Percentiles rank a stretch among this genome's conserved stretches.
These are phyloP conservation scores for Drosophila ochracea DNA, from an alignment of 2,888 invertebrate species.

Conservation along the genomic window DNA sequence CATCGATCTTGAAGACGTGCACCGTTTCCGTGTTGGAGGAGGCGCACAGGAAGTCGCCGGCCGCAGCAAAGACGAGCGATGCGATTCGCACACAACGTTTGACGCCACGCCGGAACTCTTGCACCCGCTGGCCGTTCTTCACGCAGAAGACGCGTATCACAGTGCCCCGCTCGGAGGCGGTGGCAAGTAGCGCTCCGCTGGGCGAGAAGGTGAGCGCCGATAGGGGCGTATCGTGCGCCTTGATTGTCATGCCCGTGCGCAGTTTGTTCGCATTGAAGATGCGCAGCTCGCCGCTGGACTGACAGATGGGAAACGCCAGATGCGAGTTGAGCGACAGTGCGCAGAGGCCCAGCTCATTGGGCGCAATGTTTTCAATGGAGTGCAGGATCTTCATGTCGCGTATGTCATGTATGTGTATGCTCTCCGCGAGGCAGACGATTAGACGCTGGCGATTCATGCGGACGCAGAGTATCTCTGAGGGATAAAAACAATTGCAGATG, in stretches of 20 bases:
- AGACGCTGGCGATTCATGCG: slow-evolving; percentile 84
- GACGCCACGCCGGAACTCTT: slow-evolving; percentile 85
- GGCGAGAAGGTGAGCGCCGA: slow-evolving; percentile 84
- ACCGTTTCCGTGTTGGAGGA: slow-evolving; percentile 85
- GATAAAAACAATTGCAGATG: slow-evolving; percentile 85
- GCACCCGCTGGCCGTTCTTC: slow-evolving; percentile 84
- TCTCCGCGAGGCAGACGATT: slow-evolving; percentile 83
- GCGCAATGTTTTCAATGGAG: slow-evolving; percentile 83
- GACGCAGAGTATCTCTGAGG: slow-evolving; percentile 83
- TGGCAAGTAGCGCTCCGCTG: slow-evolving; percentile 83
- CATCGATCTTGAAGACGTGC: slow-evolving; percentile 84
- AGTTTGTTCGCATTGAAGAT: slow-evolving; percentile 84
- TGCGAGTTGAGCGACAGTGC: slow-evolving; percentile 84
- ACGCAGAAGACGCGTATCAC: slow-evolving; percentile 85
- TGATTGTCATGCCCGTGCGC: slow-evolving; percentile 80
- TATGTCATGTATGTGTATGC: slow-evolving; percentile 85
- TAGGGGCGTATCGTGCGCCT: slow-evolving; percentile 83
- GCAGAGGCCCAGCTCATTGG: slow-evolving; percentile 83
- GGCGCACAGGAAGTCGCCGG: slow-evolving; percentile 83
- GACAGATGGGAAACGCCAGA: slow-evolving; percentile 84
- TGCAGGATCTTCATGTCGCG: slow-evolving; percentile 85
- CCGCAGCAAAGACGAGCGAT: slow-evolving; percentile 83
- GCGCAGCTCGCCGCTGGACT: slow-evolving; percentile 82
- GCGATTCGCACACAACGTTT: slow-evolving; percentile 84
- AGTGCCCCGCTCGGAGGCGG: slow-evolving; percentile 85